These are phyloP conservation scores for Leptopilina boulardi DNA, from an alignment of 1,140 invertebrate species.

Conservation along the genomic window DNA sequence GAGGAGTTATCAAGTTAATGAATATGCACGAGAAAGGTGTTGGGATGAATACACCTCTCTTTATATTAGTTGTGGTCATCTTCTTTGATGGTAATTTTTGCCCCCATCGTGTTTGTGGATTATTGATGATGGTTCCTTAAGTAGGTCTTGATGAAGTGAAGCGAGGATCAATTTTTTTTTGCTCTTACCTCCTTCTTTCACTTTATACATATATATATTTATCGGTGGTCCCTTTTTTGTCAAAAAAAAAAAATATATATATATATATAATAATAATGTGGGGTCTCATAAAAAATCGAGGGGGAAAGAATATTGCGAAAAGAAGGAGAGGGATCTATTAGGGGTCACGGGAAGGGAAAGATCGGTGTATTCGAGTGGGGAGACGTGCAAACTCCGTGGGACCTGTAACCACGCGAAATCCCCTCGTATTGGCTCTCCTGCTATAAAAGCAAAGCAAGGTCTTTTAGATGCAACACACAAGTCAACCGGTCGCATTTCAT, in stretches of 20 bases:
- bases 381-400: slow-evolving; percentile 51
- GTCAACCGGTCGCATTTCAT: slow-evolving; percentile 63
- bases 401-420: slow-evolving; percentile 63
- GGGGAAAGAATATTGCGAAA: slow-evolving; percentile 45
- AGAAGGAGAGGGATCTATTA: slow-evolving; percentile 41
- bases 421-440: slow-evolving; percentile 69
- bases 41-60: too few relatives aligned
- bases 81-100: not conserved
- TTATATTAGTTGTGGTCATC: not conserved
- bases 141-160: slow-evolving; percentile 62
- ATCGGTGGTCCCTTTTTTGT: too few relatives aligned
- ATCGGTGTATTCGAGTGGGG: slow-evolving; percentile 55
- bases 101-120: slow-evolving; percentile 30
- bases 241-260: slow-evolving; percentile 33
- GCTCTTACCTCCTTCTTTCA: slow-evolving; percentile 43
- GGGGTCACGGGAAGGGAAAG: slow-evolving; percentile 35
- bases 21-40: slow-evolving; percentile 1
- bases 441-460: slow-evolving; percentile 76
- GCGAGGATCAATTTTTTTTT: slow-evolving; percentile 42
- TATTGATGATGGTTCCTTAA: slow-evolving; percentile 66
- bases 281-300: slow-evolving; percentile 41
- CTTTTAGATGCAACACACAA: slow-evolving; percentile 76
- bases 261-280: too few relatives aligned
- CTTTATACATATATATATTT: too few relatives aligned
- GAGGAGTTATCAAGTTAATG: slow-evolving; percentile 1